These are phyloP conservation scores for Caenorhabditis brenneri DNA, from an alignment of 1,140 invertebrate genomes.

Conservation along the genomic window DNA sequence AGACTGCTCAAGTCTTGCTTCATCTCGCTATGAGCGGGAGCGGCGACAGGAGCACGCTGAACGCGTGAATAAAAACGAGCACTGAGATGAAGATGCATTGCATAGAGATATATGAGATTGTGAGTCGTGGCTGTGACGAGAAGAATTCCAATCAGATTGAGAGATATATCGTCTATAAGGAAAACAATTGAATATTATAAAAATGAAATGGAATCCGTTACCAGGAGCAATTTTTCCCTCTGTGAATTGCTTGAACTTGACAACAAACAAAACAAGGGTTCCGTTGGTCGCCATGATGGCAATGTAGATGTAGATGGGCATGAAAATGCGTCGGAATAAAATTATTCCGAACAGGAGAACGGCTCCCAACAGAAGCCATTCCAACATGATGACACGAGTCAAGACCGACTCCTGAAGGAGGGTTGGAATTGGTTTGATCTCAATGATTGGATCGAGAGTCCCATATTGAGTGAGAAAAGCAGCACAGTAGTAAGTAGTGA, in stretches of 20 bases:
- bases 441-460: not conserved
- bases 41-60: not conserved
- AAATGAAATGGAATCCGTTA: not conserved
- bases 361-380: not conserved
- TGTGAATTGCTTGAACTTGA: not conserved
- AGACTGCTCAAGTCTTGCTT: not conserved
- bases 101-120: not conserved
- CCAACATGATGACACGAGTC: not conserved
- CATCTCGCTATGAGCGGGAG: not conserved
- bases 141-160: constrained; percentile 7
- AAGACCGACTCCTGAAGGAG: not conserved
- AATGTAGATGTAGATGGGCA: constrained; percentile 5
- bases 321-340: constrained; percentile 8
- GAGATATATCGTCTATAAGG: not conserved
- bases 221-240: not conserved
- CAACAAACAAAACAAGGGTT: not conserved
- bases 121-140: not conserved
- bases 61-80: not conserved
- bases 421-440: not conserved
- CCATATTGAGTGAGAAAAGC: not conserved
- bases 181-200: not conserved
- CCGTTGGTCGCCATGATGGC: constrained; percentile 5
- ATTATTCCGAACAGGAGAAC: not conserved
- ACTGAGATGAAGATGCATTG: constrained; percentile 3
- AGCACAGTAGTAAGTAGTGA: not conserved